Base-by-base conservation (phyloP, 2,113 vertebrate species). In the Bolborhynchus lineola region DNA sequence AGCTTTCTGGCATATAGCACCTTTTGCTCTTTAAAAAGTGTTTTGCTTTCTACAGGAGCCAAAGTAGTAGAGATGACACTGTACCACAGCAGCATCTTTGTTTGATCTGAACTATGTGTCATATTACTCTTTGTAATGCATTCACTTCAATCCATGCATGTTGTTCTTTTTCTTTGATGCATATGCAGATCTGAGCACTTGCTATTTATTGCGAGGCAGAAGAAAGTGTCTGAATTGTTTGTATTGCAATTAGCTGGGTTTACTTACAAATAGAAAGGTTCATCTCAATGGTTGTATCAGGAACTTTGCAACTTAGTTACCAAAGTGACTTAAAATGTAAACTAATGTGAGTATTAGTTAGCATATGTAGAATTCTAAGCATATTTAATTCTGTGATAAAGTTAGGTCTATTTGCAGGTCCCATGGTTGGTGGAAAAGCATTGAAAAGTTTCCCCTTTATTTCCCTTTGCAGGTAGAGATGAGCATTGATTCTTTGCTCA, bases 141-240 rank as follows among this genome's bases (percentile, higher is more conserved):
- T 42, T 82, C 72, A 39, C 72, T 95, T 96, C 89, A 93, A 52
- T 93, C 78, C 67, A 19, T 18, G 37, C 52, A 77, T 31, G 4
- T 49, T 31, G 16, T 16, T 59, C 69, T 44, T 9, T 74, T 86
- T 74, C 49, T 67, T 47, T 33, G 26, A 63, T 33, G 12, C 5
- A 1, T 33, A 9, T n/a, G 41, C 41, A 67, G 31, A 62, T 94
- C 84, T 86, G 39, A 64, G 65, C 46, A 52, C 47, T 64, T n/a
- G 62, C 33, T 95, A 18, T 95, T 97, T 91, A 90, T 91, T 92
- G 13, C 16, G 49, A 46, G 37, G 88, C 60, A 94, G 72, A 55
- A 97, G 86, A 96, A 97, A 82, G 86, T 78, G 92, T 64, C 68
- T 88, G 86, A 86, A 87, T 92, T 97, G 75, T 77, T 97, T 94